Evolutionary conservation across 2,888 invertebrate species (phyloP).

Genomic region (Blastobasis lacticolella): DNA sequence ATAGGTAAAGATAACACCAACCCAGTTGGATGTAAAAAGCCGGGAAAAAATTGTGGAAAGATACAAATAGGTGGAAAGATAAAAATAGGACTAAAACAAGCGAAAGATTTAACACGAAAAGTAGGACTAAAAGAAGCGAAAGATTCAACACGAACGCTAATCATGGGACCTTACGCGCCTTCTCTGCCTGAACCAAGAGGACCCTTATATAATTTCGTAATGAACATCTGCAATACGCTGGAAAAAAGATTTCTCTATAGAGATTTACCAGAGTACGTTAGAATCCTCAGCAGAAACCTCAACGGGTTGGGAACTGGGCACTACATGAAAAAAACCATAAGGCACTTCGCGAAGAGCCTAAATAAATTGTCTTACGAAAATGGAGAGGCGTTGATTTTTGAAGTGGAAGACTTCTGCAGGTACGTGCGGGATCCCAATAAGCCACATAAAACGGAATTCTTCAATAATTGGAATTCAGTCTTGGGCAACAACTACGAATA

Average conservation of each 20-base stretch:
- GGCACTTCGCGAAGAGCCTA: slow-evolving; percentile 26
- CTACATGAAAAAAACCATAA: slow-evolving; percentile 28
- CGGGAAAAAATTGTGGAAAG: background rate
- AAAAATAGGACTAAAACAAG: background rate
- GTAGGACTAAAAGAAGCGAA: slow-evolving; percentile 1
- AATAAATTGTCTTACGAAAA: slow-evolving; percentile 24
- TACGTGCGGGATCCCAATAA: too few species aligned
- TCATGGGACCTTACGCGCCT: background rate
- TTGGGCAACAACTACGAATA: too few species aligned
- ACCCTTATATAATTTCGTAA: slow-evolving; percentile 38
- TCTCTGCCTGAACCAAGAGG: slow-evolving; percentile 23
- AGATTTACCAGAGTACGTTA: slow-evolving; percentile 30
- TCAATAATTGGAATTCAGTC: too few species aligned
- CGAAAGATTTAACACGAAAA: background rate
- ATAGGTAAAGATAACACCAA: background rate
- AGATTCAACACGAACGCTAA: background rate
- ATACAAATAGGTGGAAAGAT: background rate
- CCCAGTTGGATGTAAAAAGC: background rate
- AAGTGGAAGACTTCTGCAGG: too few species aligned
- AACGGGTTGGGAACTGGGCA: slow-evolving; percentile 23
- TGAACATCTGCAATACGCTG: slow-evolving; percentile 35
- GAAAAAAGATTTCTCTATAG: slow-evolving; percentile 24
- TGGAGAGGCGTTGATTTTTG: slow-evolving; percentile 4
- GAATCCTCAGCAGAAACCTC: slow-evolving; percentile 29
- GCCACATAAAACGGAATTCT: too few species aligned